These are phyloP conservation scores for Criorhina ranunculi DNA, from an alignment of 2,888 invertebrate species.

Conservation along the genomic window DNA sequence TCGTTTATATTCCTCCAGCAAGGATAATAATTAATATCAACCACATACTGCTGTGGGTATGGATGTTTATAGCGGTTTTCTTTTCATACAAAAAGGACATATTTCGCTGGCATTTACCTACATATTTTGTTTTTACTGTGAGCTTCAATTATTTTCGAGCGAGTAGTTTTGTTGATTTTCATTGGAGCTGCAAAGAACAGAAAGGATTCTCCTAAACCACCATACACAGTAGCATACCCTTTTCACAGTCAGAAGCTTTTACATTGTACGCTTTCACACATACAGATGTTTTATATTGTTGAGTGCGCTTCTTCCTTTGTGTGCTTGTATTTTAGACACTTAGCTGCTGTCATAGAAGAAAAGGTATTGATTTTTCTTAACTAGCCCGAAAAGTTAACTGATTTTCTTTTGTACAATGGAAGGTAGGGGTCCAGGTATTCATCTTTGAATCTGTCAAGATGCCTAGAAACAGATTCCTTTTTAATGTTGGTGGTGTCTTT, in stretches of 20 bases:
- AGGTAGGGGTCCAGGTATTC: constrained; percentile 7
- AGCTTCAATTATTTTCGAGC: constrained; percentile 12
- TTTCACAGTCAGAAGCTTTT: constrained; percentile 52
- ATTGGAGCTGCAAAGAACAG: constrained; percentile 5
- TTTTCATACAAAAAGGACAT: background rate
- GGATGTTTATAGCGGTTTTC: background rate
- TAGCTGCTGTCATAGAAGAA: constrained; percentile 67
- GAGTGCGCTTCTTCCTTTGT: constrained; percentile 43
- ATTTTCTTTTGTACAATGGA: constrained; percentile 55
- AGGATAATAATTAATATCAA: constrained; percentile 38
- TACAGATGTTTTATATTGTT: constrained; percentile 18
- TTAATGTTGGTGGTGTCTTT: constrained; percentile 31
- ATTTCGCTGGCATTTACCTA: too few species aligned
- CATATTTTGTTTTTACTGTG: background rate
- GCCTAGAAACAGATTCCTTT: constrained; percentile 22
- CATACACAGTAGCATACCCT: constrained; percentile 12
- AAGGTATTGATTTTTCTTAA: constrained; percentile 70
- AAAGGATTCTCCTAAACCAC: constrained; percentile 28
- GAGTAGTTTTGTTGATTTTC: constrained; percentile 1
- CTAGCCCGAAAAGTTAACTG: constrained; percentile 58
- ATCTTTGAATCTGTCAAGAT: constrained; percentile 38
- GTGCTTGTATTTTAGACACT: constrained; percentile 50
- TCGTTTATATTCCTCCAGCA: background rate
- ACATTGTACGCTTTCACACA: constrained; percentile 48
- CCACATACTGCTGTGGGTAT: background rate